Conservation (phyloP, 2,797 vertebrate species). For the Urocyon cinereoargenteus region DNA sequence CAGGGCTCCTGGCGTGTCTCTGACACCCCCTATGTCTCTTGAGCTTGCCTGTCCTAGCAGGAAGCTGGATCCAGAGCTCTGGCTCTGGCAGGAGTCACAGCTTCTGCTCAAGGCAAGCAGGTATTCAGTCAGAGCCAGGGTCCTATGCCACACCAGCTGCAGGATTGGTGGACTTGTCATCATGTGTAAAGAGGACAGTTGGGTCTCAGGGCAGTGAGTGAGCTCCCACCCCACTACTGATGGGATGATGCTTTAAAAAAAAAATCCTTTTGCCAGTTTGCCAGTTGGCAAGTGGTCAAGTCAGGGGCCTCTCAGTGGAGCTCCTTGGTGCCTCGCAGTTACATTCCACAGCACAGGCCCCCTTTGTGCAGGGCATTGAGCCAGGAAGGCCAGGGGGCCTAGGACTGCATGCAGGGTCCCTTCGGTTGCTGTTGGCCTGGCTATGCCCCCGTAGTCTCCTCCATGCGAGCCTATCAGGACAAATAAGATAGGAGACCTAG, state of each 20-base stretch:
- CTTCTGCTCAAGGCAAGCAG: not conserved
- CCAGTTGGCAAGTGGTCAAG: not conserved
- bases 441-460: not conserved
- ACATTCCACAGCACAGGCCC: not conserved
- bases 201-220: not conserved
- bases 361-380: not conserved
- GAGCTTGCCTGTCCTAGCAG: accelerated
- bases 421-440: not conserved
- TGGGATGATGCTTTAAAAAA: not conserved
- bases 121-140: not conserved
- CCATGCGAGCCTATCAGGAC: not conserved
- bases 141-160: not conserved
- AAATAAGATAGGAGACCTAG: not conserved
- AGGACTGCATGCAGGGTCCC: too few species aligned
- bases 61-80: not conserved
- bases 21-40: not conserved
- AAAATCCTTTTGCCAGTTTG: not conserved
- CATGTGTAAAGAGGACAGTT: accelerated
- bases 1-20: not conserved
- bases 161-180: not conserved
- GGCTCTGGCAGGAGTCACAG: not conserved
- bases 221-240: not conserved
- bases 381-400: not conserved
- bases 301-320: not conserved
- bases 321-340: too few species aligned